These are phyloP conservation scores for Megalops atlanticus DNA, from an alignment of 2,113 vertebrate genomes.

Conservation along the genomic window DNA sequence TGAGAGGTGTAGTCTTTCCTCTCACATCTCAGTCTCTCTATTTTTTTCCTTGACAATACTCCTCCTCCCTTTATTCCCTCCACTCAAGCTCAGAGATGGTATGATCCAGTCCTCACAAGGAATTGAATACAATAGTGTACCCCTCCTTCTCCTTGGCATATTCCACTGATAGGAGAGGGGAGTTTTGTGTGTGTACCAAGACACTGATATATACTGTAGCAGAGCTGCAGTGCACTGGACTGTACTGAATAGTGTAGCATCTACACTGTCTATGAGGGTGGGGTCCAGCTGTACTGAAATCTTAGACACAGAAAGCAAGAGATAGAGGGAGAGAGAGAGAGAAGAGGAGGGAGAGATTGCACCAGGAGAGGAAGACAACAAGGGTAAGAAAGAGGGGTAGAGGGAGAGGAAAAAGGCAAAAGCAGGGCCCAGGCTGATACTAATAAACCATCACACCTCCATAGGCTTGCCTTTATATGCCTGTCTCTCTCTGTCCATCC, in stretches of 20 bases:
- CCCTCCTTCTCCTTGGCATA: slow-evolving; percentile 59
- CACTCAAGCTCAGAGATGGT: slow-evolving; percentile 51
- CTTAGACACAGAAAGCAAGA: slow-evolving; percentile 23
- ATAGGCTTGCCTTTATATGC: slow-evolving; percentile 18
- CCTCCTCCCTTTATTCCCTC: slow-evolving; percentile 34
- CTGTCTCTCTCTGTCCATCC: background rate
- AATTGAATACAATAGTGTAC: slow-evolving; percentile 40
- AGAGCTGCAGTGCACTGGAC: slow-evolving; percentile 71
- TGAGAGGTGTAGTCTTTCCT: background rate
- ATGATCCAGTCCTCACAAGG: slow-evolving; percentile 51
- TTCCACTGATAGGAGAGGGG: slow-evolving; percentile 66
- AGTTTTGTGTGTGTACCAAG: slow-evolving; percentile 55
- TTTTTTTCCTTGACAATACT: slow-evolving; percentile 21
- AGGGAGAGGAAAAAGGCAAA: slow-evolving; percentile 4
- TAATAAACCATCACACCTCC: background rate
- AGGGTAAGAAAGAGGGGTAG: slow-evolving; percentile 6
- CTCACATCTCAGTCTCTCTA: slow-evolving; percentile 24
- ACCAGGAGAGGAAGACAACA: slow-evolving; percentile 18
- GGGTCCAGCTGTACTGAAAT: slow-evolving; percentile 59
- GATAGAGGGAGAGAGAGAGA: slow-evolving; percentile 12
- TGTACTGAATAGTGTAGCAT: slow-evolving; percentile 67
- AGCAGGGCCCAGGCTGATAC: slow-evolving; percentile 11
- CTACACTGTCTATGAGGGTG: slow-evolving; percentile 74
- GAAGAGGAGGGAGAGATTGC: slow-evolving; percentile 8
- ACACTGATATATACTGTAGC: slow-evolving; percentile 64